phyloP scores from a whole-genome alignment of 92 coral and sea anemone genomes.

The Virgularia gustaviana region DNA sequence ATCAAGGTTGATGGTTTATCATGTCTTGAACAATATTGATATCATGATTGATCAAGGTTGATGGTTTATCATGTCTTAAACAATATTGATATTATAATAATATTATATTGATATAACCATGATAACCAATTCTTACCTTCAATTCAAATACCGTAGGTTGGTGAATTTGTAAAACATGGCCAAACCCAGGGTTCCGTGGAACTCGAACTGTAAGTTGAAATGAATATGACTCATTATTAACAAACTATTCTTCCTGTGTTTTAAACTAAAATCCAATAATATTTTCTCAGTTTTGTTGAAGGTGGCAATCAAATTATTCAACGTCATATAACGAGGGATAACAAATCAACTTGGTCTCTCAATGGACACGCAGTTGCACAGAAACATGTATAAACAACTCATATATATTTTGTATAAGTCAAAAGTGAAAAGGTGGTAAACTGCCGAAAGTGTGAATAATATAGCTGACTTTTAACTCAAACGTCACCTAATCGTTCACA shows the following conservation, averaged over 20 bases:
- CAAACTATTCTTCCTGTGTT: background rate
- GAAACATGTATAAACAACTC: conserved; percentile 59
- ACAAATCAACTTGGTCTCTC: conserved; percentile 77
- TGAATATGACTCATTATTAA: background rate
- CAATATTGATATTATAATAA: too few relatives aligned
- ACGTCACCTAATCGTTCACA: too few relatives aligned
- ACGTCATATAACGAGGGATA: conserved; percentile 76
- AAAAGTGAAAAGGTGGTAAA: too few relatives aligned
- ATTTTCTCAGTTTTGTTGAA: conserved; percentile 56
- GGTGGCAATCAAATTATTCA: conserved; percentile 71
- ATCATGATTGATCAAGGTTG: too few relatives aligned
- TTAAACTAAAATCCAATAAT: too few relatives aligned
- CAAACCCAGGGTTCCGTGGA: conserved; percentile 72
- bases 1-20: too few relatives aligned
- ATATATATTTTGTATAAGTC: background rate
- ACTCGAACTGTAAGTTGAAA: conserved; percentile 77
- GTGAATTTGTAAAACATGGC: conserved; percentile 98
- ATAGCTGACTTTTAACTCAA: too few relatives aligned
- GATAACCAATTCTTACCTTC: background rate
- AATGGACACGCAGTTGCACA: conserved; percentile 70
- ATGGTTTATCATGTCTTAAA: too few relatives aligned
- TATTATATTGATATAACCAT: background rate
- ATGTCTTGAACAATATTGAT: too few relatives aligned
- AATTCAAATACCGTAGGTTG: conserved; percentile 51
- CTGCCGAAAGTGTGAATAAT: too few relatives aligned